These are phyloP conservation scores for Liodrosophila aerea DNA, from an alignment of 2,888 invertebrate species.

Conservation along the genomic window DNA sequence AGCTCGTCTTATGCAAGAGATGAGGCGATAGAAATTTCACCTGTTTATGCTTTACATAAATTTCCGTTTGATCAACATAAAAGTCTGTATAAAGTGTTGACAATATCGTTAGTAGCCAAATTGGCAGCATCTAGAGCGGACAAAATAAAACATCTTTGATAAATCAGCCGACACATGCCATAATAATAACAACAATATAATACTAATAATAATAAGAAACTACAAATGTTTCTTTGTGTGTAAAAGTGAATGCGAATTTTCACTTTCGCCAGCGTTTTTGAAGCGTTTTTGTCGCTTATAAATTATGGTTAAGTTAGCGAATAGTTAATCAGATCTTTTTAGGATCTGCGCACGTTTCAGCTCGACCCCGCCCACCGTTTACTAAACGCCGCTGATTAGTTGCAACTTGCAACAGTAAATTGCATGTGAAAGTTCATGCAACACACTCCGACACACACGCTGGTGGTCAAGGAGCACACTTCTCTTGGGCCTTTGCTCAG, in stretches of 20 bases:
- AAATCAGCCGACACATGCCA: no score
- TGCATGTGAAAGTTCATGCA: constrained; percentile 64
- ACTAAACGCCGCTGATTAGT: constrained; percentile 52
- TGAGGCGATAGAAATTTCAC: constrained; percentile 53
- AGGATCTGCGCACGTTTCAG: constrained; percentile 34
- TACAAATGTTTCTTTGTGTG: background rate
- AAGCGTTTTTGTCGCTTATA: constrained; percentile 5
- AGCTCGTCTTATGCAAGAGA: constrained; percentile 32
- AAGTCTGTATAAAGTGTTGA: constrained; percentile 33
- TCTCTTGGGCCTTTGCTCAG: constrained; percentile 23
- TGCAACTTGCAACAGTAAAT: constrained; percentile 11
- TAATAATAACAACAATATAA: constrained; percentile 15
- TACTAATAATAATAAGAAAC: constrained; percentile 8
- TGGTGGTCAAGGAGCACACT: constrained; percentile 46
- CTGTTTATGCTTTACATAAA: constrained; percentile 36
- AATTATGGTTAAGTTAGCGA: constrained; percentile 29
- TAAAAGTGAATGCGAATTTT: constrained; percentile 48
- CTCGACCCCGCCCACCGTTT: constrained; percentile 38
- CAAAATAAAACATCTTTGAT: background rate
- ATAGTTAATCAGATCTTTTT: constrained; percentile 37
- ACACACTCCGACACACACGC: constrained; percentile 9
- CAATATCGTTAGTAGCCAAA: constrained; percentile 42
- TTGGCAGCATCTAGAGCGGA: constrained; percentile 21
- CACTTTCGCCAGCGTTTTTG: constrained; percentile 46
- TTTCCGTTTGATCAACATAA: background rate